Evolutionary conservation across 2,888 invertebrate genomes (phyloP).

Genomic region (Unio delphinus): DNA sequence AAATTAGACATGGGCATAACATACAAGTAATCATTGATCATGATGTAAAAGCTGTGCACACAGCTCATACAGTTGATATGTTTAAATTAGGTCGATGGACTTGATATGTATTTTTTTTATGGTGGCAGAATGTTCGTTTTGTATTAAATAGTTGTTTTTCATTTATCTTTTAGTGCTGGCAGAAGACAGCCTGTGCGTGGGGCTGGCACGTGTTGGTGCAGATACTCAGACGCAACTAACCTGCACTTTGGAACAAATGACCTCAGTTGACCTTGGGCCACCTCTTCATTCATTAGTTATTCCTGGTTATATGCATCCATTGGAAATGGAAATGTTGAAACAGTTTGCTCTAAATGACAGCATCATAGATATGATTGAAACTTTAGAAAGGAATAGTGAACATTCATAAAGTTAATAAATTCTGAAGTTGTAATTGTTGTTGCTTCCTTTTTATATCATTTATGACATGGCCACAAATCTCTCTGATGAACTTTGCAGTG

Average conservation of each 20-base stretch:
- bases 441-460: too few species aligned
- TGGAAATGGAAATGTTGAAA: conserved; percentile 89
- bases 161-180: conserved; percentile 64
- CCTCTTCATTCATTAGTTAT: conserved; percentile 96
- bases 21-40: background rate
- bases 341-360: conserved; percentile 61
- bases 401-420: too few species aligned
- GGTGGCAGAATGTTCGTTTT: background rate
- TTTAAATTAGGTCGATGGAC: background rate
- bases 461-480: too few species aligned
- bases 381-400: too few species aligned
- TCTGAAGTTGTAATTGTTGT: too few species aligned
- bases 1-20: background rate
- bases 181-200: conserved; percentile 82
- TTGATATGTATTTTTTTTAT: background rate
- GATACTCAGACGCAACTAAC: conserved; percentile 81
- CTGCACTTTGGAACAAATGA: conserved; percentile 83
- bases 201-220: conserved; percentile 92
- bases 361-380: conserved; percentile 16
- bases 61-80: background rate
- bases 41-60: background rate
- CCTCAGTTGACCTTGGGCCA: conserved; percentile 82
- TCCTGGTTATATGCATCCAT: conserved; percentile 88
- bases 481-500: too few species aligned
- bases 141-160: background rate